Evolutionary conservation across 2,888 invertebrate genomes (phyloP).

Genomic region (Ormyrus rosae): DNA sequence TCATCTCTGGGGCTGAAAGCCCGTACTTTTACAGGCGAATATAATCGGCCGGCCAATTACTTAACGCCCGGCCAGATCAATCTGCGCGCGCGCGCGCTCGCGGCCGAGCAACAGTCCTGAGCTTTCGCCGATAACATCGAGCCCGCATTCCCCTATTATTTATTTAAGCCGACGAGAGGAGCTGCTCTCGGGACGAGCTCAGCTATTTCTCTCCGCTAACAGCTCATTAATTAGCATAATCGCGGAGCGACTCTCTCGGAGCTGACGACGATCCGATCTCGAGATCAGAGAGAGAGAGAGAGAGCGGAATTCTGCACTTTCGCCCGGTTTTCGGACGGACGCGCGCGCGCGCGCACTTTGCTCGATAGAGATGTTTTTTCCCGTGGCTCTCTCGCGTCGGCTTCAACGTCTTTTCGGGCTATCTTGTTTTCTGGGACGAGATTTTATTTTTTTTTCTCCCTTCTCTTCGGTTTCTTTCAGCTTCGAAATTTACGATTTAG

Average conservation of each 20-base stretch:
- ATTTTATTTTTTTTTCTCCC: too few species aligned
- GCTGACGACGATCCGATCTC: too few species aligned
- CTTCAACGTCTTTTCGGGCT: too few species aligned
- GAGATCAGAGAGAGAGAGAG: too few species aligned
- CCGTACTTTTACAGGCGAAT: constrained; percentile 64
- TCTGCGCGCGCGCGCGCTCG: constrained; percentile 52
- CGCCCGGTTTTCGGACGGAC: too few species aligned
- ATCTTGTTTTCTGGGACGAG: too few species aligned
- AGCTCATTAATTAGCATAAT: constrained; percentile 58
- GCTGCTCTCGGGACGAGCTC: constrained; percentile 26
- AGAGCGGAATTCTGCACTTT: too few species aligned
- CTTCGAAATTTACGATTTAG: too few species aligned
- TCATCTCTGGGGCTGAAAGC: constrained; percentile 64
- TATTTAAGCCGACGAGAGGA: constrained; percentile 27
- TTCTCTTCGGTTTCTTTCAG: too few species aligned
- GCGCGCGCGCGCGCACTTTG: too few species aligned
- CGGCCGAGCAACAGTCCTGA: constrained; percentile 5
- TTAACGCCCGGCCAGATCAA: constrained; percentile 72
- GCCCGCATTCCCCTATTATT: constrained; percentile 49
- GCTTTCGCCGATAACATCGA: constrained; percentile 57
- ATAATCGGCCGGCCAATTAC: constrained; percentile 74
- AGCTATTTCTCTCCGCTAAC: constrained; percentile 54
- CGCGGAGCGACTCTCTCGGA: neutral
- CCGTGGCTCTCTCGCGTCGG: neutral
- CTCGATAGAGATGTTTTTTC: neutral